Percentiles rank a stretch among this genome's conserved stretches.
phyloP scores from a whole-genome alignment of 2,113 vertebrate genomes.

The Muntiacus muntjak region DNA sequence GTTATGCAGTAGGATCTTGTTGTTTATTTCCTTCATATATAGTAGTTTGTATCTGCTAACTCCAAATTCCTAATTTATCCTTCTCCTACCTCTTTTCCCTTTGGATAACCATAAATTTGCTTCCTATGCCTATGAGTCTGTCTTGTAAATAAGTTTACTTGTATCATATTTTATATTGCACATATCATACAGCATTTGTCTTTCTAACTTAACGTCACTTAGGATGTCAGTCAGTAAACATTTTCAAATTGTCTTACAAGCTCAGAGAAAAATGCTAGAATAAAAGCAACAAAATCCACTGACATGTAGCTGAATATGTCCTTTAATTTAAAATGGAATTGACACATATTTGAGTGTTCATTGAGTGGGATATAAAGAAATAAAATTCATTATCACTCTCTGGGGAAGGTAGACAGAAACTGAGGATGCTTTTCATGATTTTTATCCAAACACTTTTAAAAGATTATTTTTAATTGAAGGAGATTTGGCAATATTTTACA shows the following conservation, averaged over 20 bases:
- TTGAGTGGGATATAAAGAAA: neutral
- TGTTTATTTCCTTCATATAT: neutral
- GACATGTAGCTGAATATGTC: neutral
- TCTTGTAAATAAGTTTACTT: neutral
- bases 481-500: neutral
- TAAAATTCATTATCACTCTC: neutral
- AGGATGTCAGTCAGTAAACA: neutral
- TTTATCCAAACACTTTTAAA: neutral
- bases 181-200: neutral
- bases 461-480: neutral
- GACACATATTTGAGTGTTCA: neutral
- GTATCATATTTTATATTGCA: neutral
- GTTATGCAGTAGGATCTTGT: neutral
- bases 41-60: neutral
- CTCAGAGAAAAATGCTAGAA: neutral
- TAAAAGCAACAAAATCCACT: neutral
- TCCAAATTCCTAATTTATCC: neutral
- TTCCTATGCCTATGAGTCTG: neutral
- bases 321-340: neutral
- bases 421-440: neutral
- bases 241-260: neutral
- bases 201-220: neutral
- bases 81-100: neutral
- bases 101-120: neutral
- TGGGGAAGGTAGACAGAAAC: neutral